These are phyloP conservation scores for Coregonus suidteri DNA, from an alignment of 2,797 vertebrate genomes.

Conservation along the genomic window DNA sequence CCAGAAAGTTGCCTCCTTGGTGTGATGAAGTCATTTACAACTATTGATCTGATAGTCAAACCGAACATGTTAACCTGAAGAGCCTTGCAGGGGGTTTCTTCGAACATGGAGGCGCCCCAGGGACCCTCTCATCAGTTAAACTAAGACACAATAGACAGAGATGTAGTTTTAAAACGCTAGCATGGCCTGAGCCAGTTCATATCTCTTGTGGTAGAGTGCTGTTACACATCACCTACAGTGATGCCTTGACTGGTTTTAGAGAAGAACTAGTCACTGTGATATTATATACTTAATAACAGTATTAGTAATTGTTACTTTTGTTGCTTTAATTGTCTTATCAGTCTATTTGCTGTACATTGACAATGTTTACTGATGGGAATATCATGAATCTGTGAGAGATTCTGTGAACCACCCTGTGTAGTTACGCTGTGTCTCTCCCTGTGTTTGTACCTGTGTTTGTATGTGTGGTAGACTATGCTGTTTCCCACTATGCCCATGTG, in stretches of 20 bases:
- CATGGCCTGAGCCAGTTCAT: constrained; percentile 46
- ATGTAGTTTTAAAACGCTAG: constrained; percentile 50
- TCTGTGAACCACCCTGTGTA: too few relatives aligned
- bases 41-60: constrained; percentile 81
- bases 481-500: not conserved
- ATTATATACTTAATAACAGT: too few relatives aligned
- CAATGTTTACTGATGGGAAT: too few relatives aligned
- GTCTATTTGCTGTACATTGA: too few relatives aligned
- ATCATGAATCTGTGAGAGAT: too few relatives aligned
- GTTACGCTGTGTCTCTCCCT: too few relatives aligned
- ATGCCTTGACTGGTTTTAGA: not conserved
- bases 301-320: too few relatives aligned
- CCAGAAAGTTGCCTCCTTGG: constrained; percentile 71
- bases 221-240: constrained; percentile 1
- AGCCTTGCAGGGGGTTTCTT: constrained; percentile 74
- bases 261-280: too few relatives aligned
- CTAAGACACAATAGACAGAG: constrained; percentile 67
- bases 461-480: too few relatives aligned
- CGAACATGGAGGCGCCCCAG: constrained; percentile 69
- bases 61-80: constrained; percentile 74
- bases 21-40: constrained; percentile 80
- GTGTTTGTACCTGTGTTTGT: too few relatives aligned
- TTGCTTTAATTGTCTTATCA: too few relatives aligned
- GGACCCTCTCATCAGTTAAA: constrained; percentile 68
- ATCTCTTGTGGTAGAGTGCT: constrained; percentile 31